Conservation (phyloP, 2,797 vertebrate genomes). For the Leuciscus waleckii region DNA sequence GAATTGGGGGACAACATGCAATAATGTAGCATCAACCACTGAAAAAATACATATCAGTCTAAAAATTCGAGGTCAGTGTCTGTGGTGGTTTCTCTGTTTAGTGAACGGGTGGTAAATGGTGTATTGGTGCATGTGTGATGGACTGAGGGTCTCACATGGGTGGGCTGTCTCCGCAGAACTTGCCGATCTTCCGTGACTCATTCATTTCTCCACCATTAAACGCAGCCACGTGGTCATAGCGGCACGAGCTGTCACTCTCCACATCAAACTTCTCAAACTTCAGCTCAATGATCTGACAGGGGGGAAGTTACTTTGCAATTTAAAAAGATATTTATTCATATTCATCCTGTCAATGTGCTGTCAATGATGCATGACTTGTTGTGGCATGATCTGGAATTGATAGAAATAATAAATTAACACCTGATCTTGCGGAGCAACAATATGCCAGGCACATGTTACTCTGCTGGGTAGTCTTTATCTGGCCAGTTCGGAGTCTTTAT, state of each 20-base stretch:
- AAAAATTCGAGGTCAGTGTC: neutral
- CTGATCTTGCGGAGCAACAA: constrained; percentile 84
- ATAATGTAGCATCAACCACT: neutral
- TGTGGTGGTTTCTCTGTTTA: neutral
- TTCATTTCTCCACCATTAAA: constrained; percentile 83
- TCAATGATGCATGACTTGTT: neutral
- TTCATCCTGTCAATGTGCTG: constrained; percentile 5
- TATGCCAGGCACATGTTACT: constrained; percentile 87
- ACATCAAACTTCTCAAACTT: constrained; percentile 89
- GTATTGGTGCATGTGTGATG: constrained; percentile 53
- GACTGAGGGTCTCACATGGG: constrained; percentile 79
- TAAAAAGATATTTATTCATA: neutral
- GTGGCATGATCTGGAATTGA: neutral
- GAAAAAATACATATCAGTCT: neutral
- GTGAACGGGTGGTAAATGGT: neutral
- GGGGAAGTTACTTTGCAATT: neutral
- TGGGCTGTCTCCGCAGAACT: constrained; percentile 86
- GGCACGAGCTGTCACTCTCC: constrained; percentile 86
- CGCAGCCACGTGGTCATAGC: constrained; percentile 86
- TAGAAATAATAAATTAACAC: constrained; percentile 65
- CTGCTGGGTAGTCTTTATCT: constrained; percentile 84
- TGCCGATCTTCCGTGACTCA: constrained; percentile 83
- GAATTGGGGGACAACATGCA: neutral
- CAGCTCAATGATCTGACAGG: constrained; percentile 76
- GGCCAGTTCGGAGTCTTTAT: constrained; percentile 90